Conservation (phyloP, 2,888 invertebrate species). For the Oscheius sp. region DNA sequence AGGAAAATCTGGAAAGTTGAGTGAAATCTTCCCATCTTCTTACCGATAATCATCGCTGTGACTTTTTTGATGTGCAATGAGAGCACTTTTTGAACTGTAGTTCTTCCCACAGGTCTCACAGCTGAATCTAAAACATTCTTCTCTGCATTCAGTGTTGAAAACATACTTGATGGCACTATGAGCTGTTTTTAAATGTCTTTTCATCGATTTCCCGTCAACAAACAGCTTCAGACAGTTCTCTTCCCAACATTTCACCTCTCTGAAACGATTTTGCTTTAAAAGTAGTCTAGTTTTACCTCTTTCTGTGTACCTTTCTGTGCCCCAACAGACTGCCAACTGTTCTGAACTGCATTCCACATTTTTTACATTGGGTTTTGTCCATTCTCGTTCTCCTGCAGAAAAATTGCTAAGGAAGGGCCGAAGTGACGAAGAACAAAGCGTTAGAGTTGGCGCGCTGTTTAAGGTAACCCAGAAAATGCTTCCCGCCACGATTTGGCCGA, state of each 20-base stretch:
- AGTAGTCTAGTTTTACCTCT: constrained; percentile 27
- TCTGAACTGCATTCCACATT: constrained; percentile 42
- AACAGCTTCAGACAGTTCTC: constrained; percentile 39
- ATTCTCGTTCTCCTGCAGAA: not conserved
- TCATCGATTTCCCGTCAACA: constrained; percentile 34
- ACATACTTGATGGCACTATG: not conserved
- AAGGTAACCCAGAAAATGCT: no score
- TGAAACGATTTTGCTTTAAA: constrained; percentile 1
- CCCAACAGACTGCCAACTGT: constrained; percentile 34
- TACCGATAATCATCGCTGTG: constrained; percentile 40
- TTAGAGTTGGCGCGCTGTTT: no score
- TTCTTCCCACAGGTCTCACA: constrained; percentile 42
- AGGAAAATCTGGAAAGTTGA: constrained; percentile 40
- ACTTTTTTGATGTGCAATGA: constrained; percentile 40
- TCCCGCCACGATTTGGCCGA: no score
- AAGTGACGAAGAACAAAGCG: no score
- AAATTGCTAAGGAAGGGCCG: no score
- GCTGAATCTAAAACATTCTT: constrained; percentile 15
- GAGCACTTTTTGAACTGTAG: constrained; percentile 42
- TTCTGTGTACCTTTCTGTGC: constrained; percentile 40
- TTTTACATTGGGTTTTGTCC: constrained; percentile 40
- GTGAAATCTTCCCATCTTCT: constrained; percentile 2
- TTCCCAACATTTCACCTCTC: constrained; percentile 22
- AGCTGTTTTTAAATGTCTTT: constrained; percentile 47
- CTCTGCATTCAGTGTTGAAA: not conserved